Percentiles rank a stretch among this genome's conserved stretches.
phyloP scores from a whole-genome alignment of 2,888 invertebrate genomes.

The Leptogaster cylindrica region DNA sequence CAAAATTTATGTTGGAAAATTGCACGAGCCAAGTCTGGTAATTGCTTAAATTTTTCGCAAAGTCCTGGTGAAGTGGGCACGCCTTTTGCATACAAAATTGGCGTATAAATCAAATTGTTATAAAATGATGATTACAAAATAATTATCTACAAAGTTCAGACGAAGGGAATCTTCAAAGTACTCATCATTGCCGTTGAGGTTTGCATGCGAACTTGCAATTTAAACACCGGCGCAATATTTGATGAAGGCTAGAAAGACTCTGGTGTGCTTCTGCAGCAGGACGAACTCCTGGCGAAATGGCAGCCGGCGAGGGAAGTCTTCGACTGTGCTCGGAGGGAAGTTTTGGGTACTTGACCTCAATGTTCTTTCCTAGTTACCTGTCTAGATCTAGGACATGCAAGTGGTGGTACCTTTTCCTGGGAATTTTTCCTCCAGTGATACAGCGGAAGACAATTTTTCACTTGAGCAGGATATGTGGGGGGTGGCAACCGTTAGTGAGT shows the following conservation, averaged over 20 bases:
- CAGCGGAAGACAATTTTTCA: background rate
- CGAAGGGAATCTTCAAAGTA: conserved; percentile 6
- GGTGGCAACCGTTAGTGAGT: background rate
- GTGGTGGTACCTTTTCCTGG: background rate
- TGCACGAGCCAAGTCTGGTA: too few relatives aligned
- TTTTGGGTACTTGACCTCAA: conserved; percentile 37
- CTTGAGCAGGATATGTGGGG: background rate
- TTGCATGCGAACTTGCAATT: conserved; percentile 33
- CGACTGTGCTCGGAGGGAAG: conserved; percentile 3
- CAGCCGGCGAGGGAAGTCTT: background rate
- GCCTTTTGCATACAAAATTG: conserved; percentile 7
- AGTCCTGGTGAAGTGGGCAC: too few relatives aligned
- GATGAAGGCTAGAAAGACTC: background rate
- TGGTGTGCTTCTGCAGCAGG: conserved; percentile 2
- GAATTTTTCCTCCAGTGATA: conserved; percentile 7
- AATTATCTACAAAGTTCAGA: conserved; percentile 30
- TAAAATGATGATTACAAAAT: conserved; percentile 37
- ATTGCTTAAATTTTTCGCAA: too few relatives aligned
- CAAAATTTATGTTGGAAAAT: too few relatives aligned
- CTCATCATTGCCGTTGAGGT: conserved; percentile 1
- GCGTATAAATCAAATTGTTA: conserved; percentile 34
- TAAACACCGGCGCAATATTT: conserved; percentile 12
- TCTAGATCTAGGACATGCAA: background rate
- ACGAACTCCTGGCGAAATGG: background rate
- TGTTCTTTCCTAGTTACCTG: background rate